Base-by-base conservation (phyloP, 2,888 invertebrate genomes). In the Tipula confusa region DNA sequence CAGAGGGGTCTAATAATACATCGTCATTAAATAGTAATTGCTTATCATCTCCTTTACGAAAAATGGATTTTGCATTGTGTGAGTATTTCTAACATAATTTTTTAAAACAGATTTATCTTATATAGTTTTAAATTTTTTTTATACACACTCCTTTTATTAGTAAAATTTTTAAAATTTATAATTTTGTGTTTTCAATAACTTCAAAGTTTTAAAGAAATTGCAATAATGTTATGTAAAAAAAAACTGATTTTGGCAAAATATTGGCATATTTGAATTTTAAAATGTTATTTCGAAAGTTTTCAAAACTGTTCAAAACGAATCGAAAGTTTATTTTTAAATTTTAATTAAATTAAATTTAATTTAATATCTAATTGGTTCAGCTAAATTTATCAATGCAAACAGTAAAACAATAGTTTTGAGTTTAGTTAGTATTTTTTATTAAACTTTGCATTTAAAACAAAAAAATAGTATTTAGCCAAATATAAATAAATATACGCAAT, bases 41-140 rank as follows among this genome's bases (percentile, higher is more conserved):
- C 0, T 85, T 89, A 18, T 89, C 91, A 84, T 92, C 92, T 84
- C 92, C 92, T 85, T 89, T 91, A 86, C 91, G 95, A 86, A 94
- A 95, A 89, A 95, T 95, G 94, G 96, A 96, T 88, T 93, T 95
- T 88, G 94, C 95, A 85, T 91, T 96, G 88, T 96, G 96, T 96
- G 94, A 96, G 96, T 86, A 18, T 82, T 82, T 82, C 15, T 81
- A 15, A 29, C 9, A n/a, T 79, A 79, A 29, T 29, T 29, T 84
- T 64, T 7, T 82, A 83, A 29, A 79, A 29, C 36, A 38, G 38
- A 24, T 84, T 29, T 83, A 33, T 9, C 15, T 79, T 28, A 31
- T 84, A 79, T 79, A 83, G 31, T 84, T 43, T 43, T 84, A 80
- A 48, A 83, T 79, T 79, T 83, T 81, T 79, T 29, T 79, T 82